phyloP scores from a whole-genome alignment of 2,797 vertebrate genomes.

The Leptodactylus fallax region DNA sequence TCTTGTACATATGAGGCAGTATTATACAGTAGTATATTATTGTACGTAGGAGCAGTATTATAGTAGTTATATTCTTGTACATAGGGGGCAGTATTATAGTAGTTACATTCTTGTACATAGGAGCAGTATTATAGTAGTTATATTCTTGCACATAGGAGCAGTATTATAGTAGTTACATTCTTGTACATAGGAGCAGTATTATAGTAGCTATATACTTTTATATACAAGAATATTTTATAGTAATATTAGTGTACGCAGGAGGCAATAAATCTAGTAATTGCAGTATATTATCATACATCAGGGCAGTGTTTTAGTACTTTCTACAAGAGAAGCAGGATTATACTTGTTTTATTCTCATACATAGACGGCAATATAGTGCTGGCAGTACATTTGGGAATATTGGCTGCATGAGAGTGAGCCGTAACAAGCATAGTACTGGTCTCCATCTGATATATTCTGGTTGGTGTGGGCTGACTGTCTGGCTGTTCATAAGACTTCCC shows the following conservation, averaged over 20 bases:
- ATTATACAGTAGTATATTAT: not conserved
- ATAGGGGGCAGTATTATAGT: not conserved
- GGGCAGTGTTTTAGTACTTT: not conserved
- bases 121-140: not conserved
- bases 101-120: not conserved
- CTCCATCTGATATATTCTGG: not conserved
- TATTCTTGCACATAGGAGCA: not conserved
- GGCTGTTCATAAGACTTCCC: not conserved
- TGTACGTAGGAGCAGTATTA: not conserved
- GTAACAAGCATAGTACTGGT: not conserved
- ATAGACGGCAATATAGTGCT: too few species aligned
- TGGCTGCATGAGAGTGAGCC: too few species aligned
- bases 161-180: not conserved
- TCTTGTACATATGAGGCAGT: not conserved
- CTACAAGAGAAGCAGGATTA: too few species aligned
- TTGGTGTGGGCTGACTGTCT: not conserved
- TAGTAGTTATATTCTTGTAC: not conserved
- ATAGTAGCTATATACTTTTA: not conserved
- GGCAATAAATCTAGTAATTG: too few species aligned
- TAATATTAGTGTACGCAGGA: not conserved
- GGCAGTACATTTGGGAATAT: too few species aligned
- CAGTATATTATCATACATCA: too few species aligned
- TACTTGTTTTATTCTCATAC: too few species aligned
- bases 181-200: not conserved
- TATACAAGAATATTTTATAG: not conserved